A percentile compares a stretch with the other conserved stretches of the same genome.
These are phyloP conservation scores for Dendrophyllia cribrosa DNA, from an alignment of 64 coral and sea anemone genomes.

Conservation along the genomic window DNA sequence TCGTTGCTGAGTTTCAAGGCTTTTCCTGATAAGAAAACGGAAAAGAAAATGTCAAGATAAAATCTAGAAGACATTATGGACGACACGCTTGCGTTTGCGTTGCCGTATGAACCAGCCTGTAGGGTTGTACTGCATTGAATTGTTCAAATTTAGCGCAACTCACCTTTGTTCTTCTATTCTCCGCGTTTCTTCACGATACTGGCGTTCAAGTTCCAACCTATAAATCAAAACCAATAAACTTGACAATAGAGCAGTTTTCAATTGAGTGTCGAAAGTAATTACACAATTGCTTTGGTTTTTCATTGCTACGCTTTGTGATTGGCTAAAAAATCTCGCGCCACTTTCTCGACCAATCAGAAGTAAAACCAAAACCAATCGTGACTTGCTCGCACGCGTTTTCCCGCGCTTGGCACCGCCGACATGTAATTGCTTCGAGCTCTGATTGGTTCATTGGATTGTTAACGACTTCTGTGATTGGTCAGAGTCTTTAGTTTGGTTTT, in stretches of 20 bases:
- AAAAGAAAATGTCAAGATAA: neutral
- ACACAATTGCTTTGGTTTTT: too few relatives aligned
- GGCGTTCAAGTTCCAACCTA: constrained; percentile 96
- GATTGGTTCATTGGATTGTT: neutral
- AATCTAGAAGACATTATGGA: neutral
- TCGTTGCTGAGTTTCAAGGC: constrained; percentile 86
- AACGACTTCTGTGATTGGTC: too few relatives aligned
- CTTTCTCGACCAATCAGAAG: too few relatives aligned
- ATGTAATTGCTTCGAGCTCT: too few relatives aligned
- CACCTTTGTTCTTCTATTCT: constrained; percentile 95
- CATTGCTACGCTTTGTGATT: too few relatives aligned
- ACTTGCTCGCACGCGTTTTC: too few relatives aligned
- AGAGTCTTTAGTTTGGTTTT: too few relatives aligned
- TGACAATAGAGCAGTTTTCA: neutral
- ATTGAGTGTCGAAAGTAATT: too few relatives aligned
- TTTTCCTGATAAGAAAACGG: constrained; percentile 44
- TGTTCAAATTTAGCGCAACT: neutral
- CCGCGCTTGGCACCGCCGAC: too few relatives aligned
- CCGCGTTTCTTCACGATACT: constrained; percentile 92
- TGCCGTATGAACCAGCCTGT: too few relatives aligned
- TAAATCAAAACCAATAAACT: neutral
- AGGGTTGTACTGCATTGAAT: neutral
- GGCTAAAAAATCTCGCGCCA: too few relatives aligned
- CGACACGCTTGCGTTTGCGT: neutral
- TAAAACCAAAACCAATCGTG: too few relatives aligned